These are phyloP conservation scores for Ophion ellenae DNA, from an alignment of 2,888 invertebrate species.

Conservation along the genomic window DNA sequence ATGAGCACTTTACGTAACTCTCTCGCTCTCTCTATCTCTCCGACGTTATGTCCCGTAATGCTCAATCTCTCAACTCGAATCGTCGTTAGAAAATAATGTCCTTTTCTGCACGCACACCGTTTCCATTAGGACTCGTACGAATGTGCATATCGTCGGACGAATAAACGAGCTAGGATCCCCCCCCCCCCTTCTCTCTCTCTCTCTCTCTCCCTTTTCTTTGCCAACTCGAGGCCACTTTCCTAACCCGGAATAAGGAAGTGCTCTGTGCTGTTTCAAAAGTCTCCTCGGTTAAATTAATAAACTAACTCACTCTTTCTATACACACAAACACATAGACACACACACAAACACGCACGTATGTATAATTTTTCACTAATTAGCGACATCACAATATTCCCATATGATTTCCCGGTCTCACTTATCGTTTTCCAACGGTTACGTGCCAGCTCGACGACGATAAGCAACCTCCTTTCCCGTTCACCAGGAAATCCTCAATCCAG, in stretches of 20 bases:
- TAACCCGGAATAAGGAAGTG: constrained; percentile 63
- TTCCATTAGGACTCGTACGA: constrained; percentile 26
- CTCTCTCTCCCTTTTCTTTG: not conserved
- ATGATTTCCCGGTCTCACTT: constrained; percentile 32
- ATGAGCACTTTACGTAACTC: constrained; percentile 57
- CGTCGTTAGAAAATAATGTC: constrained; percentile 51
- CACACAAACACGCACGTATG: not conserved
- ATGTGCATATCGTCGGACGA: constrained; percentile 20
- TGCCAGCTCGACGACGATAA: constrained; percentile 24
- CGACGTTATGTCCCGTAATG: not conserved
- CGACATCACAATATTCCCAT: constrained; percentile 1
- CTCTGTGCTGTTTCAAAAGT: constrained; percentile 36
- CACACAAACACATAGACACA: not conserved
- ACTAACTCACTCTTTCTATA: not conserved
- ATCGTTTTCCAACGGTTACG: constrained; percentile 46
- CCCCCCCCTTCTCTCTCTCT: not conserved
- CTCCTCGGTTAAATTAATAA: constrained; percentile 54
- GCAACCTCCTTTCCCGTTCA: constrained; percentile 41
- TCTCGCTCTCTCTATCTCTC: not conserved
- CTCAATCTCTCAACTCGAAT: not conserved
- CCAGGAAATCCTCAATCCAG: constrained; percentile 51
- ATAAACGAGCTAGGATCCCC: constrained; percentile 39
- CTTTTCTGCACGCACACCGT: constrained; percentile 29
- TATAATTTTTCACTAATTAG: constrained; percentile 25
- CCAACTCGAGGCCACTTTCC: constrained; percentile 34